Evolutionary conservation across 2,797 vertebrate genomes (phyloP), one percentile per base, ranked within the genome.

Genomic region (Ciconia nigra): DNA sequence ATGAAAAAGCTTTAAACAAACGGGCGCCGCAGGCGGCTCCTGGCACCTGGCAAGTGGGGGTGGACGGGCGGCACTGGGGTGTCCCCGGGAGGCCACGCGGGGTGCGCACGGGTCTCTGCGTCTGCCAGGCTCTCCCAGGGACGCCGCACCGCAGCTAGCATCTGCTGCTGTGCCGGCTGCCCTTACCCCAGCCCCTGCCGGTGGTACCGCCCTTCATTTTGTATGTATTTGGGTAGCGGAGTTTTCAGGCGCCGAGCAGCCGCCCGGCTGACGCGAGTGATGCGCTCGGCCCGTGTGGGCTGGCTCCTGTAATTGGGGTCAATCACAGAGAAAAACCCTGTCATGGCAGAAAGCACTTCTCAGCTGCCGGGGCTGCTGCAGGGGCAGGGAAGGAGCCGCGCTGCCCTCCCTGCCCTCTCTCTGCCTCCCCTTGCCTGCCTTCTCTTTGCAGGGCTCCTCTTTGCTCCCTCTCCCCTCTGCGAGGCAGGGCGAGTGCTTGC

Each of bases 251-350:
- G 0, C 74, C 3, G 12, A 92, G 83, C 90, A 66, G 91, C 95
- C 65, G 83, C 88, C 54, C 33, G 5, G 51, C 89, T 89, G 93
- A 61, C 81, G 17, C 13, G 1, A 29, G 31, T 5, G 70, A n/a
- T 2, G 5, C 0, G 1, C 72, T 47, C 13, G 0, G 47, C 28
- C 93, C n/a, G 0, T 13, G 82, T 10, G 26, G 92, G 77, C 72
- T 67, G 93, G 10, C 93, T 93, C 51, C 70, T 54, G 65, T 93
- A 93, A 96, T 94, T 95, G 94, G 89, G 96, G 96, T 97, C 96
- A 95, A 72, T 84, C 63, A 57, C 61, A 63, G 55, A 70, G 71
- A 93, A 93, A 92, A 87, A 8, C 39, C 84, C 79, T 35, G 67
- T 37, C 73, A 42, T 83, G 51, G 81, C 77, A 77, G 39, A 81